These are phyloP conservation scores for Wiebesia pumilae DNA, from an alignment of 1,140 invertebrate genomes.

Conservation along the genomic window DNA sequence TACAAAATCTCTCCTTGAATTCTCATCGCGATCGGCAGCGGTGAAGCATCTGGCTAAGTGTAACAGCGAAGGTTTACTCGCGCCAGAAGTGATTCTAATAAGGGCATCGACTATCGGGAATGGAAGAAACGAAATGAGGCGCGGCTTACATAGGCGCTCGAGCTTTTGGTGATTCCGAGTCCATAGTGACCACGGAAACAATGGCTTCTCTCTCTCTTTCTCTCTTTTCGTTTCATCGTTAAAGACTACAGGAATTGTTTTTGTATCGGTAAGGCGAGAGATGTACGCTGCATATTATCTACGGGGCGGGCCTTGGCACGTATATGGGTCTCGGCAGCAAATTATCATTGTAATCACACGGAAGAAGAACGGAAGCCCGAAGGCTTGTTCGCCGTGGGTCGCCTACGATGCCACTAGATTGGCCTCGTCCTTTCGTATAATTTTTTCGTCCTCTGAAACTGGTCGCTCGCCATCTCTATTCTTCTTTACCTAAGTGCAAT, in stretches of 20 bases:
- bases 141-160: not conserved
- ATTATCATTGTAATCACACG: conserved; percentile 50
- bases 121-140: not conserved
- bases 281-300: conserved; percentile 2
- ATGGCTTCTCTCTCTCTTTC: not conserved
- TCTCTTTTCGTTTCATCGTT: conserved; percentile 15
- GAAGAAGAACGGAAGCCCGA: not conserved
- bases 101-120: conserved; percentile 18
- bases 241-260: conserved; percentile 37
- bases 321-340: conserved; percentile 14
- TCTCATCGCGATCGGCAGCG: not conserved
- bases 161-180: not conserved
- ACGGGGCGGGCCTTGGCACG: not conserved
- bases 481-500: no score
- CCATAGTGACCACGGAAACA: conserved; percentile 20
- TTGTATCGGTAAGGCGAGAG: not conserved
- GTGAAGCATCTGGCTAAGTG: not conserved
- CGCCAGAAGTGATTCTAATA: not conserved
- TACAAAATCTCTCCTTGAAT: not conserved
- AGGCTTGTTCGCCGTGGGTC: not conserved
- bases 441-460: not conserved
- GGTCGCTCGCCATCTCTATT: not conserved
- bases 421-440: not conserved
- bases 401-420: conserved; percentile 31
- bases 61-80: not conserved